Conservation (phyloP, 2,797 vertebrate species). For the Mormyrus proboscirostris region DNA sequence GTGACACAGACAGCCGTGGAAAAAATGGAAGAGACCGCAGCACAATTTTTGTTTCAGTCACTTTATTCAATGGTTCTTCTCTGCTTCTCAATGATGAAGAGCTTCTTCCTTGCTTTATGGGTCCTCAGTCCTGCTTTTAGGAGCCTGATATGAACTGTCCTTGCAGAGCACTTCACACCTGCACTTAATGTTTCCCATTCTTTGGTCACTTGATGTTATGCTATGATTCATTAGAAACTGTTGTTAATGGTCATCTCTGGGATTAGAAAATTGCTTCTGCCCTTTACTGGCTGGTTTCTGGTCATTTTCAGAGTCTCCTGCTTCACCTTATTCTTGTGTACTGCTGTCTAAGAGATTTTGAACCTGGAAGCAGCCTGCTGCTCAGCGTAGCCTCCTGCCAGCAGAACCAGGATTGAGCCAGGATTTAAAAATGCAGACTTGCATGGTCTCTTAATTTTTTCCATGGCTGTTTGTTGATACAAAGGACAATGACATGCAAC, state of each 20-base stretch:
- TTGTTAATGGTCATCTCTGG: neutral
- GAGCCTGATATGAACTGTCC: neutral
- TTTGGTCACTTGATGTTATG: neutral
- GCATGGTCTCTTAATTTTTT: neutral
- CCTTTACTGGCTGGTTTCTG: neutral
- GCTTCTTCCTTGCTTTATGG: neutral
- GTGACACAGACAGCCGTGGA: neutral
- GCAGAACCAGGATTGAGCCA: neutral
- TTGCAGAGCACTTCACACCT: neutral
- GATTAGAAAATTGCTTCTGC: neutral
- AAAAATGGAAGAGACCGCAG: neutral
- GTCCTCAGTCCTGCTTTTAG: neutral
- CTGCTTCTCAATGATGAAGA: neutral
- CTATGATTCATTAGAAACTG: neutral
- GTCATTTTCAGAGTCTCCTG: neutral
- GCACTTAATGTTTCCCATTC: neutral
- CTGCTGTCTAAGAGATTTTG: neutral
- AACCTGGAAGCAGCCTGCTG: neutral
- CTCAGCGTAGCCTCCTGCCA: neutral
- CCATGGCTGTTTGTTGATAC: neutral
- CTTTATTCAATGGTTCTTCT: neutral
- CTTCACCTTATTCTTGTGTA: neutral
- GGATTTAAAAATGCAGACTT: neutral
- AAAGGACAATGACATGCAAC: neutral
- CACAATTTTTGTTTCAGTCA: neutral